Conservation (phyloP, 2,888 invertebrate genomes). For the Orthosia gothica region DNA sequence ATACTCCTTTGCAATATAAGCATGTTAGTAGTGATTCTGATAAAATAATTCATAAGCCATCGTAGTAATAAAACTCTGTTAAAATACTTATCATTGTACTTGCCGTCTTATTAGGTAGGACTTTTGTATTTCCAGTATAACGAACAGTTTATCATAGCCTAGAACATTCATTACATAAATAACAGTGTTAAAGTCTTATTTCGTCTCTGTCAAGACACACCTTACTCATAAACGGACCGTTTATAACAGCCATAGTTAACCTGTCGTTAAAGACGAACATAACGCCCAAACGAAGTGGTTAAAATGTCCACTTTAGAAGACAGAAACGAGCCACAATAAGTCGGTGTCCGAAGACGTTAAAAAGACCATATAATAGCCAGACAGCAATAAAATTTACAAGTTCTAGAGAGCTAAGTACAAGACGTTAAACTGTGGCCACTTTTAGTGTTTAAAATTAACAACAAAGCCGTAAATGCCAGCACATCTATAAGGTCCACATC, state of each 20-base stretch:
- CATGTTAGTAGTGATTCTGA: neutral
- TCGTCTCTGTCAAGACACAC: neutral
- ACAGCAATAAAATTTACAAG: slow-evolving; percentile 45
- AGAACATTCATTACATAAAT: neutral
- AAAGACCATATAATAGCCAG: slow-evolving; percentile 37
- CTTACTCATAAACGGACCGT: neutral
- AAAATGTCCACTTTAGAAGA: slow-evolving; percentile 11
- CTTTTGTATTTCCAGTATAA: neutral
- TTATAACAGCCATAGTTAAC: slow-evolving; percentile 7
- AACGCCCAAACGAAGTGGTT: neutral
- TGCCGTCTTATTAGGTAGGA: no score
- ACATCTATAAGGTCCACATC: slow-evolving; percentile 1
- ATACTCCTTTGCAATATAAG: neutral
- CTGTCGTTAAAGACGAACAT: slow-evolving; percentile 13
- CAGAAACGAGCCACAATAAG: slow-evolving; percentile 20
- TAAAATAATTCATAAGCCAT: neutral
- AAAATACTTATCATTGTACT: no score
- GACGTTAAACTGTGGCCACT: slow-evolving; percentile 39
- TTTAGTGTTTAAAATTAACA: slow-evolving; percentile 42
- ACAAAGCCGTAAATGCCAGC: slow-evolving; percentile 22
- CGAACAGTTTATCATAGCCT: neutral
- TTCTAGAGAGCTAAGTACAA: slow-evolving; percentile 33
- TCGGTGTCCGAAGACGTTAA: slow-evolving; percentile 17
- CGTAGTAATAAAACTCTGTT: neutral
- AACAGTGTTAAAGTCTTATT: neutral